Evolutionary conservation across 1,140 invertebrate species (phyloP).

Genomic region (Gonatopus flavifemur): DNA sequence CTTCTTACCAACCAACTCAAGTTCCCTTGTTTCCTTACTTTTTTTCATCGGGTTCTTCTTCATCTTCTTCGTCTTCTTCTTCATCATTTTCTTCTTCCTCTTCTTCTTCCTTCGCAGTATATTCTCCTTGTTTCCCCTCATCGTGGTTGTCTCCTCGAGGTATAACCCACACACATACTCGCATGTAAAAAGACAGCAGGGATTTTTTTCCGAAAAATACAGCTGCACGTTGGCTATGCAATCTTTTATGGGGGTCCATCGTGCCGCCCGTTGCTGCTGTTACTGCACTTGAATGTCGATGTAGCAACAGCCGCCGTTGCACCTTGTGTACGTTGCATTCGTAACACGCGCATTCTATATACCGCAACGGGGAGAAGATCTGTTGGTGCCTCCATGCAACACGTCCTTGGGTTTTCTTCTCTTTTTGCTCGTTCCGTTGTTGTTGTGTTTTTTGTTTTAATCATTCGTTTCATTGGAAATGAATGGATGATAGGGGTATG

Average conservation of each 20-base stretch:
- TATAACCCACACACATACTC: slow-evolving; percentile 12
- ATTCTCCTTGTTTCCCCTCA: not conserved
- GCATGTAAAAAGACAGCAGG: too few relatives aligned
- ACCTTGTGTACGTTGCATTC: slow-evolving; percentile 23
- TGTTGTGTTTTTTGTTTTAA: too few relatives aligned
- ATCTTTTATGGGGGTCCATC: slow-evolving; percentile 36
- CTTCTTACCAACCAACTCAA: too few relatives aligned
- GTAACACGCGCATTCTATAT: slow-evolving; percentile 21
- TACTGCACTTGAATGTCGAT: too few relatives aligned
- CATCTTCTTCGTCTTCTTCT: slow-evolving; percentile 15
- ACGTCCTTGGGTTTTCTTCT: too few relatives aligned
- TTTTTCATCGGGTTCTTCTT: slow-evolving; percentile 21
- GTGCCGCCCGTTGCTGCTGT: too few relatives aligned
- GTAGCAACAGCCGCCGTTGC: slow-evolving; percentile 8
- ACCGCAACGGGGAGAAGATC: too few relatives aligned
- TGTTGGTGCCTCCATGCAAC: too few relatives aligned
- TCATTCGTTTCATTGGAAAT: too few relatives aligned
- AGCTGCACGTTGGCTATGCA: slow-evolving; percentile 30
- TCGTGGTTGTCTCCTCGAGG: slow-evolving; percentile 13
- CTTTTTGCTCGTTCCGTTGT: too few relatives aligned
- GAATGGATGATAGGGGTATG: too few relatives aligned
- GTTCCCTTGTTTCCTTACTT: slow-evolving; percentile 13
- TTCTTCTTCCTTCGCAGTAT: not conserved
- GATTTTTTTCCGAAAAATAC: slow-evolving; percentile 33
- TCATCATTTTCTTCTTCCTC: slow-evolving; percentile 20